Evolutionary conservation across 2,888 invertebrate species (phyloP).

Genomic region (Melinaea marsaeus): DNA sequence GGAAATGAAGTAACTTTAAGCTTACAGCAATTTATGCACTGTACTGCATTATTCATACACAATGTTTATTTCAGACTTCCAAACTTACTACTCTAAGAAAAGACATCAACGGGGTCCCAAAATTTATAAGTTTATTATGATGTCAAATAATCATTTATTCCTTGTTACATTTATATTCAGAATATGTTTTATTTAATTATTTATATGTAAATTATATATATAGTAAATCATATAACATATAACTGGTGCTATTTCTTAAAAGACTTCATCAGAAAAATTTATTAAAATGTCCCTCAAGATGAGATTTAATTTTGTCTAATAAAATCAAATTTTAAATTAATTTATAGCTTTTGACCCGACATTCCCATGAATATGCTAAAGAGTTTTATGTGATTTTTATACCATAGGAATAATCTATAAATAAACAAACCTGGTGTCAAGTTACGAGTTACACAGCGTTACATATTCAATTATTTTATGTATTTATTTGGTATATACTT

Average conservation of each 20-base stretch:
- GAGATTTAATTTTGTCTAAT: slow-evolving; percentile 13
- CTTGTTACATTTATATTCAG: neutral
- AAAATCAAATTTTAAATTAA: slow-evolving; percentile 9
- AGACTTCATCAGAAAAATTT: neutral
- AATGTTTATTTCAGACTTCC: no score
- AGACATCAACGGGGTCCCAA: slow-evolving; percentile 26
- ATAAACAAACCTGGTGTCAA: neutral
- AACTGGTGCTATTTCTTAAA: neutral
- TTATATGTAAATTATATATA: no score
- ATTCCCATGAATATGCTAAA: slow-evolving; percentile 7
- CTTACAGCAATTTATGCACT: neutral
- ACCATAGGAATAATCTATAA: neutral
- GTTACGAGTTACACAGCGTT: neutral
- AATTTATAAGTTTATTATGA: neutral
- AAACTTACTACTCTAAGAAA: slow-evolving; percentile 12
- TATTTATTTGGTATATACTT: no score
- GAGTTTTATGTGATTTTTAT: slow-evolving; percentile 2
- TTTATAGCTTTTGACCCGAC: slow-evolving; percentile 7
- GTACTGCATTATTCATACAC: no score
- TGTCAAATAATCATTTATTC: neutral
- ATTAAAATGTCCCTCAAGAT: neutral
- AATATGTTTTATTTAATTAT: neutral
- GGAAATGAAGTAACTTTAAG: slow-evolving; percentile 13
- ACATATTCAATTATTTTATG: neutral
- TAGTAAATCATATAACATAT: no score